Base-by-base conservation (phyloP, 2,888 invertebrate genomes). In the Apodemia duryi region DNA sequence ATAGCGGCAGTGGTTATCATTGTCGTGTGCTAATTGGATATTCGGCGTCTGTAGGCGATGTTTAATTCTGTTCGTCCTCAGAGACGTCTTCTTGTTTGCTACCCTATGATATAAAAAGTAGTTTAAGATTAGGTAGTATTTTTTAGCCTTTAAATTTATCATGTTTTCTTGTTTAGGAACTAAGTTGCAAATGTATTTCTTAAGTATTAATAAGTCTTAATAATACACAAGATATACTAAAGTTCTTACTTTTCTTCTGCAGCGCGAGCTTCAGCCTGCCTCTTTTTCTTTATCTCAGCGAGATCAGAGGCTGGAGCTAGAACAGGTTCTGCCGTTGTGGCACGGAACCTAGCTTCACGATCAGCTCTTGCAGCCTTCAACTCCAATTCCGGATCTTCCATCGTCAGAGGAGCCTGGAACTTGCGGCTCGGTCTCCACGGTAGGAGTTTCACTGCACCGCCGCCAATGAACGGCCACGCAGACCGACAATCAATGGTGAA, bases 341-440 rank as follows among this genome's bases (percentile, higher is more conserved):
- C 93, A 61, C 93, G 84, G 76, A 95, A 93, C 71, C 93, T 92
- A 65, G 94, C 94, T 70, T 91, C 86, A 21, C 95, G 92, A 3
- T 94, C 93, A 5, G 94, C 94, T 78, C 94, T 93, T 64, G 94
- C 92, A 62, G 94, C 94, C 75, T 94, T 94, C 69, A 94, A 81
- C 75, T 95, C 94, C 68, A 91, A 78, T 67, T 85, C 89, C 21
- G 93, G 93, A 75, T 94, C 94, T 71, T 94, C 94, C 82, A 94
- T 86, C 65, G 84, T 82, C 75, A 91, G 84, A 66, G 92, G 93
- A 69, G 90, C 90, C 81, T 94, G 93, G 87, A 95, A 95, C 83
- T 94, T 94, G 81, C 95, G 93, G 79, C 94, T 93, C 76, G 95
- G 94, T 78, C 95, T 94, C 83, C 93, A 92, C 72, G 95, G 94